Evolutionary conservation across 2,888 invertebrate species (phyloP), one percentile per base, ranked within the genome.

Genomic region (Disparrhopalites patrizii): DNA sequence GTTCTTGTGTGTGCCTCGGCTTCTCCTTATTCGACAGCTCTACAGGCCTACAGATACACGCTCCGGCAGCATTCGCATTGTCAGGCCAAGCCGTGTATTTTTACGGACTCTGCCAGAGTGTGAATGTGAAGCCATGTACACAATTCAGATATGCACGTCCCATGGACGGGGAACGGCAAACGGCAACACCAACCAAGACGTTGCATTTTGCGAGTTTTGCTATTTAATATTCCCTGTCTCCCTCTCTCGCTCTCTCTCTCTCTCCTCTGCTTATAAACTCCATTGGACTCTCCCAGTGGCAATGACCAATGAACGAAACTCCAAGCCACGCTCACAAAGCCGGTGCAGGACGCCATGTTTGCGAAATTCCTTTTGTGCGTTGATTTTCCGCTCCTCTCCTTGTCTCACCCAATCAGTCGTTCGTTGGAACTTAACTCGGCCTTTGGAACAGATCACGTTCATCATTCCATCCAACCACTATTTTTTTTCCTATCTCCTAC

Each of bases 321-420:
- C 62, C 50, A 69, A 72, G 69, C 69, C 70, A 70, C 70, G 72
- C 72, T 72, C 64, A 63, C 65, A 60, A 69, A 69, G 72, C 67
- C 70, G 72, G 69, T 67, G 70, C 63, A 62, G 66, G 72, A 70
- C 72, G 72, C 72, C 72, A 72, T 72, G 67, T 70, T 72, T 72
- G 72, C 72, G 51, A 68, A 72, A 69, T 69, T 72, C 67, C 67
- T 68, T n/a, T 62, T 66, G 62, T 66, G 62, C 62, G 54, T 54
- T 57, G 47, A 40, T 67, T 63, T 57, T 63, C 63, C 63, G 55
- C 56, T 54, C 50, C 63, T 55, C 63, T 54, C 63, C n/a, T 66
- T 62, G 43, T 62, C 61, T 56, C 40, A 38, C 36, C 40, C 54
- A 38, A 54, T 38, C 63, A 43, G 55, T 54, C 38, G 31, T 58